phyloP scores from a whole-genome alignment of 2,797 vertebrate species.

The Onychomys arenicola region DNA sequence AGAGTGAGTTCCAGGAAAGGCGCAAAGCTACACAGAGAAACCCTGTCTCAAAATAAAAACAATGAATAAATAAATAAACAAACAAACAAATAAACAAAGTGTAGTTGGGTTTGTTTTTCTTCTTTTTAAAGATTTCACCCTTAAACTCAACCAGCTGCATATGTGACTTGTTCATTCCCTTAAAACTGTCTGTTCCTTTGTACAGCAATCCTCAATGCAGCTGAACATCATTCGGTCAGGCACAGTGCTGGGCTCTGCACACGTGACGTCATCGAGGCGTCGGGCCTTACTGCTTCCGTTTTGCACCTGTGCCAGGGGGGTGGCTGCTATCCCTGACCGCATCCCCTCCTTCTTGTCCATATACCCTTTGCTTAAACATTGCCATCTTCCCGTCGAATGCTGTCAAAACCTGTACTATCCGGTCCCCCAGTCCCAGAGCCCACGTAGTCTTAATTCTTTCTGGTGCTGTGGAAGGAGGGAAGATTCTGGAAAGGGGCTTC shows the following conservation, averaged over 20 bases:
- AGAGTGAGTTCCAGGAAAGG: no score
- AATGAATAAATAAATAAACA: no score
- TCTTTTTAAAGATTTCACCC: not conserved
- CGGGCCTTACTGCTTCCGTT: not conserved
- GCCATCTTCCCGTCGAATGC: not conserved
- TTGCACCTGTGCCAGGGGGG: not conserved
- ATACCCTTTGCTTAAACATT: not conserved
- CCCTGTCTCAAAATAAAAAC: no score
- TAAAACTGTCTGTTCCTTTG: not conserved
- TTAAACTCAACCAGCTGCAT: not conserved
- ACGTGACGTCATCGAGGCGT: not conserved
- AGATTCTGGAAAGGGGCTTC: conserved; percentile 12
- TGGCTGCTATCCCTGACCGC: not conserved
- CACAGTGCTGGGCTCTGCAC: not conserved
- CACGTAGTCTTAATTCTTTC: not conserved
- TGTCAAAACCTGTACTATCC: not conserved
- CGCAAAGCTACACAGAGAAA: no score
- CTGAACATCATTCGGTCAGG: not conserved
- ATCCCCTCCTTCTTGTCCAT: not conserved
- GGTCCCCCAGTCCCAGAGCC: not conserved
- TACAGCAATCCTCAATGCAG: not conserved
- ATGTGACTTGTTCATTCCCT: not conserved
- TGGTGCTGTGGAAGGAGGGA: not conserved
- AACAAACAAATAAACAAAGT: no score
- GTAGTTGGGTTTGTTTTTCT: not conserved